Evolutionary conservation across 2,888 invertebrate genomes (phyloP).

Genomic region (Mythimna pallens): DNA sequence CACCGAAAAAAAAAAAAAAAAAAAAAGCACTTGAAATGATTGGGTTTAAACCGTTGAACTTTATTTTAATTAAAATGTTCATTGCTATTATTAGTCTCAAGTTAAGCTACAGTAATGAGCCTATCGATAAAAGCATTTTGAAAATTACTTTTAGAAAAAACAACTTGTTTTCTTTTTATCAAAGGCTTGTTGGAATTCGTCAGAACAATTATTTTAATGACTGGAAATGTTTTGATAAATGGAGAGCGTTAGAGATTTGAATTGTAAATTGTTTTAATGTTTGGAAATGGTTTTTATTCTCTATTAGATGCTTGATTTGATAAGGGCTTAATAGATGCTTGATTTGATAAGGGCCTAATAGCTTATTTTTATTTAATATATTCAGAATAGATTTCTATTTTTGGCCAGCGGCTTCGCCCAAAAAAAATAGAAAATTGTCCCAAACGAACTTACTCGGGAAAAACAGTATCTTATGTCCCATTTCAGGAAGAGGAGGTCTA

Average conservation of each 20-base stretch:
- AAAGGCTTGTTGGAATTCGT: conserved; percentile 5
- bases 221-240: background rate
- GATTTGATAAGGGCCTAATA: background rate
- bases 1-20: too few species aligned
- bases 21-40: conserved; percentile 36
- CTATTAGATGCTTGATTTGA: background rate
- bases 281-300: background rate
- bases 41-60: conserved; percentile 34
- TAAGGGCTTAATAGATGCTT: background rate
- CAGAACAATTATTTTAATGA: conserved; percentile 19
- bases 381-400: background rate
- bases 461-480: too few species aligned
- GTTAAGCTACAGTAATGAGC: conserved; percentile 25
- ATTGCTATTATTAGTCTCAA: conserved; percentile 42
- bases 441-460: too few species aligned
- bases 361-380: background rate
- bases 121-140: conserved; percentile 15
- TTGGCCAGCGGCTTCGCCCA: too few species aligned
- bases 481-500: too few species aligned
- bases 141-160: conserved; percentile 30
- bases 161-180: background rate
- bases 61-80: conserved; percentile 48
- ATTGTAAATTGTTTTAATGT: background rate
- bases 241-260: background rate
- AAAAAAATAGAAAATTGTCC: too few species aligned